Base-by-base conservation (phyloP, 2,888 invertebrate genomes). In the Rhamnusium bicolor region DNA sequence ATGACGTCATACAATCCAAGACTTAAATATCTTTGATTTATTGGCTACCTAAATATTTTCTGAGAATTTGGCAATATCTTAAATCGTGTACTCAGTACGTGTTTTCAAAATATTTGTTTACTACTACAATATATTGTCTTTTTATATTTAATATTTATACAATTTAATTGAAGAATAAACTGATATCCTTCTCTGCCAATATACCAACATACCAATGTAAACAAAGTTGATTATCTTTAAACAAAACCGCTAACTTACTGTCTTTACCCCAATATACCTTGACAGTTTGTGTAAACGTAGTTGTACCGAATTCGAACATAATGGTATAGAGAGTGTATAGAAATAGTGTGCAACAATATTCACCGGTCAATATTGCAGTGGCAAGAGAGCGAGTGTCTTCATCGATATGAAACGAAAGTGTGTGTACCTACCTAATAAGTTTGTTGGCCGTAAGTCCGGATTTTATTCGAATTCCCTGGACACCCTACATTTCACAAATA, bases 391-490 rank as follows among this genome's bases (percentile, higher is more conserved):
- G 40, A 40, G 40, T 40, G 40, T 40, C n/a, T 40, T 12, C 10
- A 46, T 61, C 61, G 19, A 61, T 46, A 21, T 49, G 51, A 51
- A 51, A 65, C 19, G 63, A 51, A 49, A 65, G 7, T 51, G 63
- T 24, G 49, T 65, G 53, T 49, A 65, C 14, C n/a, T 46, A 62
- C 46, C 32, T 47, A 62, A 65, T 65, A 65, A 65, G 51, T 53
- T 29, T 46, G 27, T 53, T 18, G 10, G 56, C 32, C 18, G 16
- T 32, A 29, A 58, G 51, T 49, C 53, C 29, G 29, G 60, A 71
- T 69, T 75, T 77, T 73, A 75, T 61, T 74, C 60, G 69, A 69
- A 74, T 73, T 74, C 74, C 74, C 72, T 24, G 46, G 69, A 75
- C 71, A 69, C 73, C 61, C 40, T 51, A 16, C 54, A 19, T 66